Evolutionary conservation across 2,797 vertebrate genomes (phyloP), one percentile per base, ranked within the genome.

Genomic region (Zalophus californianus): DNA sequence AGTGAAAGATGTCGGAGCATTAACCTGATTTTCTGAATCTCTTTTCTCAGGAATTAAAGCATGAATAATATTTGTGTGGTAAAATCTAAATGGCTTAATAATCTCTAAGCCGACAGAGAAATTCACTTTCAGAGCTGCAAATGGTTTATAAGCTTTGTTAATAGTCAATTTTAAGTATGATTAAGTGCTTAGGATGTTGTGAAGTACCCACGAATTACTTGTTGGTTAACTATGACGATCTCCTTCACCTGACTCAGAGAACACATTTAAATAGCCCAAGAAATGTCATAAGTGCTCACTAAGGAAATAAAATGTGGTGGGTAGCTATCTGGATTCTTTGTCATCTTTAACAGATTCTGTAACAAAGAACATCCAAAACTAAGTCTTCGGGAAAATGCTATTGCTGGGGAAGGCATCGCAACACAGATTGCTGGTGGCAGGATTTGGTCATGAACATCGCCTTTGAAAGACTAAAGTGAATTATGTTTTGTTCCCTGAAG

Each of bases 21-120:
- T 98, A 98, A 98, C 97, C 97, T 93, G 94, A 97, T 98, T 98
- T 98, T 98, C 97, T 96, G 98, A 99, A 98, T 98, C 98, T 96
- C 60, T 98, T 98, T 98, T 98, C 98, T 98, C 95, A 98, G 94
- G 97, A 98, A 98, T 97, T 98, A 97, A 97, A 98, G 35, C 92
- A 94, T 94, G 94, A 97, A 97, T 93, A 97, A 97, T 96, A 98
- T 96, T 97, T 97, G 96, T 96, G 98, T 95, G 93, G 98, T 98
- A 97, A 97, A 96, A 95, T 83, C 64, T 35, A 96, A 97, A 97
- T 94, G 72, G 44, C 72, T 94, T 96, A 94, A 94, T 96, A 62
- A 60, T 96, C 91, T 78, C 29, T 86, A 97, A 93, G 79, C 96
- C 92, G 95, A 77, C 73, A 95, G 90, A 97, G 89, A 97, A 97